Evolutionary conservation across 64 coral and sea anemone genomes (phyloP).

Genomic region (Montipora cactus): DNA sequence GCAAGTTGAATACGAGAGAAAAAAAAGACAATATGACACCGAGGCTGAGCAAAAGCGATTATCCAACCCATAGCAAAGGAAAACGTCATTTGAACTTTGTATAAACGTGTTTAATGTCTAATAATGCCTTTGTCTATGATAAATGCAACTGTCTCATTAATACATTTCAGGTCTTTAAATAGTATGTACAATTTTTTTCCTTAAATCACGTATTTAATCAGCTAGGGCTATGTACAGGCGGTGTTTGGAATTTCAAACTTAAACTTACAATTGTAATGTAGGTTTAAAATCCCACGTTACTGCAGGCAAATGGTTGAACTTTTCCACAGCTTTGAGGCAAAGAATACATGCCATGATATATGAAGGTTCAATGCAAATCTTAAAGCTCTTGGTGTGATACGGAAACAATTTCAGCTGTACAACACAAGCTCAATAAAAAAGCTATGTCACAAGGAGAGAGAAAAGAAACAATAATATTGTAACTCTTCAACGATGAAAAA

Average conservation of each 20-base stretch:
- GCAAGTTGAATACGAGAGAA: not conserved
- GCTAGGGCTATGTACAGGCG: not conserved
- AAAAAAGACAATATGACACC: not conserved
- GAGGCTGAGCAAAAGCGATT: not conserved
- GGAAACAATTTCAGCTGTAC: not conserved
- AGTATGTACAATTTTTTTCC: slow-evolving; percentile 34
- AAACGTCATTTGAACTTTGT: not conserved
- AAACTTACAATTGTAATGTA: no score
- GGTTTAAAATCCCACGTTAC: no score
- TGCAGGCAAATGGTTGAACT: not conserved
- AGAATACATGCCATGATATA: not conserved
- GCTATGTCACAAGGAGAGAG: no score
- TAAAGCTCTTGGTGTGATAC: not conserved
- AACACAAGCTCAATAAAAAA: not conserved
- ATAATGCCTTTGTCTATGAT: slow-evolving; percentile 25
- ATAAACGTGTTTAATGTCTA: slow-evolving; percentile 44
- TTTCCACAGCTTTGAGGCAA: not conserved
- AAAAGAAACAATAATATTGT: no score
- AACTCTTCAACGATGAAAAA: no score
- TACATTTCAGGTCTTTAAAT: slow-evolving; percentile 41
- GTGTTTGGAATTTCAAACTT: not conserved
- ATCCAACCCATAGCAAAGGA: not conserved
- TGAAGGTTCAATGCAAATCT: not conserved
- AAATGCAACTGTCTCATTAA: slow-evolving; percentile 20
- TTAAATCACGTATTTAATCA: slow-evolving; percentile 6